These are phyloP conservation scores for Morpho deidamia DNA, from an alignment of 2,888 invertebrate species.

Conservation along the genomic window DNA sequence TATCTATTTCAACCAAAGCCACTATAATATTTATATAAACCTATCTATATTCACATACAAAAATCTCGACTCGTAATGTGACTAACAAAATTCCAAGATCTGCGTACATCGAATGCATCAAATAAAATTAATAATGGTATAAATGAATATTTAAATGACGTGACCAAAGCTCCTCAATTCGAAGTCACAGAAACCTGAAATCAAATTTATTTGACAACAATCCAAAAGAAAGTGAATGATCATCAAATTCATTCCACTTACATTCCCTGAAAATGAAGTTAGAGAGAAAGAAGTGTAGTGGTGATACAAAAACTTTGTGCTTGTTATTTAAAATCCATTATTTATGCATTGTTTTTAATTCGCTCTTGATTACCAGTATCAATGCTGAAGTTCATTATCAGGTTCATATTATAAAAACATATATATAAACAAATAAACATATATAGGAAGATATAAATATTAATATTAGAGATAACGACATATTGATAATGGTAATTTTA, in stretches of 20 bases:
- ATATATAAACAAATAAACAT: no score
- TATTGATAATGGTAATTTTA: slow-evolving; percentile 37
- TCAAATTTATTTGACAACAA: slow-evolving; percentile 56
- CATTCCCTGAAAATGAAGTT: slow-evolving; percentile 68
- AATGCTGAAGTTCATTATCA: slow-evolving; percentile 10
- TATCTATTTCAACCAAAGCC: no score
- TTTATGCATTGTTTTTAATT: slow-evolving; percentile 67
- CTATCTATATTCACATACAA: no score
- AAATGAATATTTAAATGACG: slow-evolving; percentile 58
- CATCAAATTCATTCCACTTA: slow-evolving; percentile 75
- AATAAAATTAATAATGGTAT: slow-evolving; percentile 65
- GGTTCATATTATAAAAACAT: background rate
- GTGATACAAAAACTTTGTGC: slow-evolving; percentile 68
- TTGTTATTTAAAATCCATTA: slow-evolving; percentile 63
- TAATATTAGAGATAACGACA: no score
- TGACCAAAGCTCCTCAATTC: slow-evolving; percentile 72
- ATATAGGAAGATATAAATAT: no score
- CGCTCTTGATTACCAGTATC: slow-evolving; percentile 40
- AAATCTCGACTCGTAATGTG: no score
- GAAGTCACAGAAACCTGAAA: slow-evolving; percentile 69
- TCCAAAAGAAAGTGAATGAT: slow-evolving; percentile 47
- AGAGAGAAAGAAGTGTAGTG: slow-evolving; percentile 65
- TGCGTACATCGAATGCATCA: slow-evolving; percentile 70
- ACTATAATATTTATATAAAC: no score
- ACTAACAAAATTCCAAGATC: slow-evolving; percentile 57